Conservation (phyloP, 2,888 invertebrate genomes). For the Stenotaenia linearis region DNA sequence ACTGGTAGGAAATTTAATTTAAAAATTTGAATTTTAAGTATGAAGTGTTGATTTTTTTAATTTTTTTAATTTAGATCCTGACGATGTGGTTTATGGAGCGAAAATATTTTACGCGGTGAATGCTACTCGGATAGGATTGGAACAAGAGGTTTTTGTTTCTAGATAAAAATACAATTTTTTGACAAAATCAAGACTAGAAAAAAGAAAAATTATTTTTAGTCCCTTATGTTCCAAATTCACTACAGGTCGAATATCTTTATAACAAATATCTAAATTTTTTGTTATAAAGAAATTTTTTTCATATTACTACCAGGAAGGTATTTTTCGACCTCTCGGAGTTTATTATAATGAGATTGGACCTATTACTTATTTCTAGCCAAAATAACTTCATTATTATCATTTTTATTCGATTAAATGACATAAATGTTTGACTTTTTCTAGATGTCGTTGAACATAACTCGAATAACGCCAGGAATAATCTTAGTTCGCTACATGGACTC, state of each 20-base stretch:
- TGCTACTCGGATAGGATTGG: neutral
- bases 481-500: neutral
- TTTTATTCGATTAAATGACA: neutral
- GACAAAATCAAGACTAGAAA: too few species aligned
- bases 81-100: neutral
- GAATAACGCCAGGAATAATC: neutral
- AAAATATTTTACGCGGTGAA: neutral
- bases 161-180: too few species aligned
- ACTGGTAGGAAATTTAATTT: neutral
- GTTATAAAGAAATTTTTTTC: too few species aligned
- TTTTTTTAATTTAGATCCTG: neutral
- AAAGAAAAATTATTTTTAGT: too few species aligned
- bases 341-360: too few species aligned
- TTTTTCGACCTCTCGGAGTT: too few species aligned
- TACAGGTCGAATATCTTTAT: too few species aligned
- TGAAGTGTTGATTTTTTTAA: neutral
- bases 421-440: neutral
- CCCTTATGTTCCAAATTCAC: too few species aligned
- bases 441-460: neutral
- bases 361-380: too few species aligned
- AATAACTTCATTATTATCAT: neutral
- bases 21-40: neutral
- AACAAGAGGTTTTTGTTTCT: neutral
- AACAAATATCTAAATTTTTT: too few species aligned
- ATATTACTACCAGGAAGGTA: too few species aligned